phyloP scores from a whole-genome alignment of 2,113 vertebrate genomes.

The Miniopterus natalensis region DNA sequence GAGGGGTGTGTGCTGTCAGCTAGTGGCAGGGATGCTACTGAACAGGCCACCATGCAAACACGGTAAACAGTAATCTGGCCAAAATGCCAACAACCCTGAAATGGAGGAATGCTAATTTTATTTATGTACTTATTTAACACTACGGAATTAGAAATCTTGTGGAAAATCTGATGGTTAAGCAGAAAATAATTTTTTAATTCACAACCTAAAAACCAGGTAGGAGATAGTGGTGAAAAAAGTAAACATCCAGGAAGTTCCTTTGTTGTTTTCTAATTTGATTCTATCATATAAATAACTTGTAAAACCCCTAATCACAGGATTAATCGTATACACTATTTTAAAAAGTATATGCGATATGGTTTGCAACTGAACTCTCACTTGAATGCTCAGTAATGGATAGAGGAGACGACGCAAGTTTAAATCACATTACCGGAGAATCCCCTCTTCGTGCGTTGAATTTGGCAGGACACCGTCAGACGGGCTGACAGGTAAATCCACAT shows the following conservation, averaged over 20 bases:
- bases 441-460: constrained; percentile 95
- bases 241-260: not conserved
- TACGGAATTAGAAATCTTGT: not conserved
- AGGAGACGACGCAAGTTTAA: not conserved
- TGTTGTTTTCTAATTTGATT: not conserved
- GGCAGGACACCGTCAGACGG: constrained; percentile 97
- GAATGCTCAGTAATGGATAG: not conserved
- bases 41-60: not conserved
- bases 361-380: not conserved
- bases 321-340: not conserved
- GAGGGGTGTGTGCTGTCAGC: not conserved
- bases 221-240: not conserved
- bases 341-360: not conserved
- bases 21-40: not conserved
- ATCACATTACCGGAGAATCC: constrained; percentile 93
- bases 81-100: not conserved
- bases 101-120: not conserved
- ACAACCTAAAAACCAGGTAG: constrained; percentile 11
- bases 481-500: constrained; percentile 98
- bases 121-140: too few relatives aligned
- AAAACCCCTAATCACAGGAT: not conserved
- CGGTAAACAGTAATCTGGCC: not conserved
- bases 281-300: not conserved
- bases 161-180: not conserved
- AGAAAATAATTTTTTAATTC: constrained; percentile 26